phyloP scores from a whole-genome alignment of 1,140 invertebrate genomes.

The Rhynchophorus ferrugineus region DNA sequence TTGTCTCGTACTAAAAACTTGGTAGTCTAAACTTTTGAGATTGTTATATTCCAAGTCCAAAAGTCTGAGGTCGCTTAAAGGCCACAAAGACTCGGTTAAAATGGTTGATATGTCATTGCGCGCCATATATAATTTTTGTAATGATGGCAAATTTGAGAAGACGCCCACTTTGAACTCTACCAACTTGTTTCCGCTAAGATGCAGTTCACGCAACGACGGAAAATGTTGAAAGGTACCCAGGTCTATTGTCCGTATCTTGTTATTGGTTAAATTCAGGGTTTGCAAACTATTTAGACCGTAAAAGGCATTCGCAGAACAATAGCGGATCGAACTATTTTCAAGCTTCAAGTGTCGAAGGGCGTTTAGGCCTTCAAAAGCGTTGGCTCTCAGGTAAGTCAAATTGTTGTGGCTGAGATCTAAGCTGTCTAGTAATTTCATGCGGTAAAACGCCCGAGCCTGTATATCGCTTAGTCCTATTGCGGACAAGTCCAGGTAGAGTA shows the following conservation, averaged over 20 bases:
- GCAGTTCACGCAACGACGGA: not conserved
- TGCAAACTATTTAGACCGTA: not conserved
- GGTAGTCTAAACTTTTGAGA: constrained; percentile 4
- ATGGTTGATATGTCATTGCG: constrained; percentile 9
- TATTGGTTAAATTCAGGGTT: constrained; percentile 4
- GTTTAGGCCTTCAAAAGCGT: constrained; percentile 6
- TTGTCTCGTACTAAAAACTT: not conserved
- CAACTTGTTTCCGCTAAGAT: constrained; percentile 2
- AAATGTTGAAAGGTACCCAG: constrained; percentile 12
- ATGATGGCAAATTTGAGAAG: constrained; percentile 9
- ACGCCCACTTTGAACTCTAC: constrained; percentile 9
- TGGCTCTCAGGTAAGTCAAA: not conserved
- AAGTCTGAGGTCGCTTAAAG: not conserved
- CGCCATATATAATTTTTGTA: constrained; percentile 6
- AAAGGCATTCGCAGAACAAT: not conserved
- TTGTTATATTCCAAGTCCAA: constrained; percentile 16
- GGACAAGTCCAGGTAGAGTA: constrained; percentile 6
- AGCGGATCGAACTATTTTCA: not conserved
- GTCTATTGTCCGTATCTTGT: constrained; percentile 6
- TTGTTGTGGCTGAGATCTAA: constrained; percentile 13
- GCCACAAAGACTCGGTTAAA: constrained; percentile 9
- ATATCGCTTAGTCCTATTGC: not conserved
- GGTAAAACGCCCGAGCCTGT: constrained; percentile 5
- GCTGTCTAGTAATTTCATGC: not conserved
- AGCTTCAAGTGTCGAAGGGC: not conserved